Evolutionary conservation across 2,888 invertebrate genomes (phyloP).

Genomic region (Metellina segmentata): DNA sequence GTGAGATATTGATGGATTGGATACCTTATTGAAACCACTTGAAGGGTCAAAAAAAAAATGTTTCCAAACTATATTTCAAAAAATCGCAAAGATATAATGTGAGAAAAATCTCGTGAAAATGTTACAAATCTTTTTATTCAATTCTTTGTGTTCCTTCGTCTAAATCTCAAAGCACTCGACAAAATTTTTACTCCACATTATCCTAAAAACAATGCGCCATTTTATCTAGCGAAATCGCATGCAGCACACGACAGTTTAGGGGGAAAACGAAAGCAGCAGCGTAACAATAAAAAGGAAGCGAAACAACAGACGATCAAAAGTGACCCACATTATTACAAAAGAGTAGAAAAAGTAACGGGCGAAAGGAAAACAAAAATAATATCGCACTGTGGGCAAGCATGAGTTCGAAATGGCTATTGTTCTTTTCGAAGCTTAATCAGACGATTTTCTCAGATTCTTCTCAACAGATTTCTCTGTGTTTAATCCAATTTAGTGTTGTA

Average conservation of each 20-base stretch:
- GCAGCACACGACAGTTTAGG: constrained; percentile 21
- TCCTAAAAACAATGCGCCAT: constrained; percentile 55
- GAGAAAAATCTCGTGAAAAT: no score
- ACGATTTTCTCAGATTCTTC: constrained; percentile 47
- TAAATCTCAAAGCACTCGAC: no score
- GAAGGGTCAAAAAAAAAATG: no score
- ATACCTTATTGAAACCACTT: no score
- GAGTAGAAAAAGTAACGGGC: neutral
- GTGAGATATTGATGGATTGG: no score
- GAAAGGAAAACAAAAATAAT: constrained; percentile 19
- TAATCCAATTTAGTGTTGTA: constrained; percentile 36
- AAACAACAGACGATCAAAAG: constrained; percentile 18
- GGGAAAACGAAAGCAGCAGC: constrained; percentile 20
- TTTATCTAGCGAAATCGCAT: constrained; percentile 36
- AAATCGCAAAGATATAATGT: no score
- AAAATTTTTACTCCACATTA: no score
- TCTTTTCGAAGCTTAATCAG: constrained; percentile 29
- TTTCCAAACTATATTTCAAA: no score
- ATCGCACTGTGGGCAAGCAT: neutral
- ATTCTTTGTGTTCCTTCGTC: no score
- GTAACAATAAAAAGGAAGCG: constrained; percentile 35
- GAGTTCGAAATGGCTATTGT: constrained; percentile 46
- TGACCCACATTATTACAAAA: constrained; percentile 53
- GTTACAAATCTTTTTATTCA: no score
- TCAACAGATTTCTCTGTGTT: constrained; percentile 14